Conservation (phyloP, 2,888 invertebrate species). For the Lasioglossum lativentre region DNA sequence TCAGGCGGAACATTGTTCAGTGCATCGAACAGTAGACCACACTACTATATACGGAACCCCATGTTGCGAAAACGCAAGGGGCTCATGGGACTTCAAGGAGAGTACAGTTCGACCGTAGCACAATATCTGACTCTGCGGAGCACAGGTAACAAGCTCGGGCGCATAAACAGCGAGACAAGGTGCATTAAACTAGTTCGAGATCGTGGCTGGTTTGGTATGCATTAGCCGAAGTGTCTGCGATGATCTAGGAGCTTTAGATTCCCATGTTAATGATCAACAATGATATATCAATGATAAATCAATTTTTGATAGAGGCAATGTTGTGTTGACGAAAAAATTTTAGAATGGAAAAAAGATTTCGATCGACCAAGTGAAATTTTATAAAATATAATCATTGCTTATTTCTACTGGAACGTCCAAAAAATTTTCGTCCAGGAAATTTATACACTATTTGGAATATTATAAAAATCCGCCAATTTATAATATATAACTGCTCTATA, state of each 20-base stretch:
- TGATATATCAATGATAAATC: not conserved
- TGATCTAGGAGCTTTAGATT: not conserved
- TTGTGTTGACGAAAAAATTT: too few species aligned
- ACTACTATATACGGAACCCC: too few species aligned
- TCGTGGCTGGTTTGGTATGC: conserved; percentile 62
- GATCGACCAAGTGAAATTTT: too few species aligned
- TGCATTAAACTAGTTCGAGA: conserved; percentile 57
- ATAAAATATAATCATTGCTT: too few species aligned
- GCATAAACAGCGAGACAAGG: conserved; percentile 42
- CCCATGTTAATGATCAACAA: not conserved
- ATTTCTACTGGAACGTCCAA: not conserved
- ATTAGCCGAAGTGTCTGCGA: not conserved
- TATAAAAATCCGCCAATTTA: not conserved
- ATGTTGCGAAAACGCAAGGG: not conserved
- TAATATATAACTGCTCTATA: not conserved
- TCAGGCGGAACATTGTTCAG: not conserved
- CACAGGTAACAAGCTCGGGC: conserved; percentile 1
- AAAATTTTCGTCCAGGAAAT: not conserved
- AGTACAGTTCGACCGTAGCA: conserved; percentile 9
- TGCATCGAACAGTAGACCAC: not conserved
- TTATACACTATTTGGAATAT: not conserved
- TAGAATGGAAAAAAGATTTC: not conserved
- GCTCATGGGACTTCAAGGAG: conserved; percentile 6
- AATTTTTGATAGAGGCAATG: not conserved
- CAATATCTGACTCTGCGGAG: not conserved